Base-by-base conservation (phyloP, 2,888 invertebrate species). In the Drosophila ezoana region DNA sequence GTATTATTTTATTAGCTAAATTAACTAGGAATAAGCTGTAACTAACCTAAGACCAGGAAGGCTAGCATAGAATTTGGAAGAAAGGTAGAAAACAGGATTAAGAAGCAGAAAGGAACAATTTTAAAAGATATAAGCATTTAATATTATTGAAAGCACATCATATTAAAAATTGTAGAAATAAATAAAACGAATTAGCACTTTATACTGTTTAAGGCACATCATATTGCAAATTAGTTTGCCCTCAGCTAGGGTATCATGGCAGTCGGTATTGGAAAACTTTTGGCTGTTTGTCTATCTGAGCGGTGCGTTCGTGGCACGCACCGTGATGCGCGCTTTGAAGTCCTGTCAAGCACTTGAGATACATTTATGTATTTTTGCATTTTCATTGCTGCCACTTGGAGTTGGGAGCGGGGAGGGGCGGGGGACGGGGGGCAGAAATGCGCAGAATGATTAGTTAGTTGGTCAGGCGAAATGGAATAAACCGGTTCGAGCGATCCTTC, bases 301-400 rank as follows among this genome's bases (percentile, higher is more conserved):
- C 48, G 32, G 43, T 64, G 74, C 72, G 75, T 80, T 76, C 66
- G 64, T 80, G 83, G 89, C 83, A 83, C 87, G 83, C 83, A 83
- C 89, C 81, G 75, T 87, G 83, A 83, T 84, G 89, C 85, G 87
- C 83, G 83, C 89, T 89, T 83, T 83, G 83, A 83, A 89, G 89
- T 83, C 83, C 83, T 83, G 83, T 89, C 83, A 83, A 89, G 89
- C 87, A 88, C 87, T 89, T 89, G 89, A 83, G 83, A 84, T 87
- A 87, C 89, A 88, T 88, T 87, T 83, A 87, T 87, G 81, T 83
- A 84, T 83, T 83, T 83, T 83, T 88, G 83, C 89, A 83, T 87
- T 83, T 83, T 83, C 89, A 88, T 83, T 88, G 89, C 89, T 58
- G 68, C 57, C 51, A 66, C 53, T 63, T 64, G 58, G 65, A 47